Conservation (phyloP, 1,140 invertebrate genomes). For the Thalassaphorura encarpata region DNA sequence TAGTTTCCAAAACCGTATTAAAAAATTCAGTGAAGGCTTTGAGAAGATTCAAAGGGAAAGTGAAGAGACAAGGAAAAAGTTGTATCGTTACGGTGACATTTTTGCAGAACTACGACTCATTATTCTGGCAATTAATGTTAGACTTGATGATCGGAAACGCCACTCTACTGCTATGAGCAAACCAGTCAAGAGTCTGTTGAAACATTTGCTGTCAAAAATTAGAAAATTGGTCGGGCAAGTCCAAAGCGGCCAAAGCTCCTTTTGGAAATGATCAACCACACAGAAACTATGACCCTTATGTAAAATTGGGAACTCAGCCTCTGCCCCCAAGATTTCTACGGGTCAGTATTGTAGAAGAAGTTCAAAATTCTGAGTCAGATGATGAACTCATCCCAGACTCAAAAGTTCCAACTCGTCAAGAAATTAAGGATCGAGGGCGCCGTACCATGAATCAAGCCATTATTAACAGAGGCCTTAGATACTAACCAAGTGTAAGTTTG, state of each 20-base stretch:
- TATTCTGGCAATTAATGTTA: neutral
- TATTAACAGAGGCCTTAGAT: neutral
- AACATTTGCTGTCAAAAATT: neutral
- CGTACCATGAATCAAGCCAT: constrained; percentile 2
- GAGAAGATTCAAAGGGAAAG: neutral
- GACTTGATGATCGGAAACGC: neutral
- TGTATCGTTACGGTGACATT: neutral
- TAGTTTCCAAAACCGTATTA: neutral
- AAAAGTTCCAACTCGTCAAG: neutral
- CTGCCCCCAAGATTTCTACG: neutral
- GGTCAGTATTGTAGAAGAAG: neutral
- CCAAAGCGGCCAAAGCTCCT: neutral
- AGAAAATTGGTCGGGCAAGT: neutral
- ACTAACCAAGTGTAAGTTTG: too few species aligned
- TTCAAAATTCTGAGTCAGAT: constrained; percentile 2
- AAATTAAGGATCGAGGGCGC: neutral
- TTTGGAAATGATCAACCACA: neutral
- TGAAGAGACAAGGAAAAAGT: neutral
- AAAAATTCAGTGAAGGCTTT: neutral
- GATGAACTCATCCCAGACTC: neutral
- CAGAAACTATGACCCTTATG: neutral
- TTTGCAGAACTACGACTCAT: neutral
- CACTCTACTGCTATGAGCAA: neutral
- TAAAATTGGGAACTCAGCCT: neutral
- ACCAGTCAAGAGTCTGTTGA: neutral